These are phyloP conservation scores for Anarhynchus alexandrinus DNA, from an alignment of 2,113 vertebrate genomes.

Conservation along the genomic window DNA sequence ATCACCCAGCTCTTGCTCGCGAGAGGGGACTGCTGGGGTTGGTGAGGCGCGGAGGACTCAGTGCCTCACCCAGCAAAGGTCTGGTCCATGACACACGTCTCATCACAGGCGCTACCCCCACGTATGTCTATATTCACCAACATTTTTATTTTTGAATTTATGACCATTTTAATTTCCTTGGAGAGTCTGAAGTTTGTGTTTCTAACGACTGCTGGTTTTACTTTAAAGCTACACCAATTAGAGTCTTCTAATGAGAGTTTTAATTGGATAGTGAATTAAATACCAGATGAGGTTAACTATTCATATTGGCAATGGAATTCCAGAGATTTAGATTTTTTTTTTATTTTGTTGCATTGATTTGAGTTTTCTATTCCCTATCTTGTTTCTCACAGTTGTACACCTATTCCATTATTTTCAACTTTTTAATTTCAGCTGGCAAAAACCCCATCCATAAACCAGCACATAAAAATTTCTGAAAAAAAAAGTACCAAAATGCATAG, in stretches of 20 bases:
- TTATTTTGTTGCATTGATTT: background rate
- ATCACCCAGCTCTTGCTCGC: no score
- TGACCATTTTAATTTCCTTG: conserved; percentile 6
- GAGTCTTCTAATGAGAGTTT: conserved; percentile 6
- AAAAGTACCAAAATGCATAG: background rate
- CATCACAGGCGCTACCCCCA: background rate
- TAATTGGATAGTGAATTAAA: background rate
- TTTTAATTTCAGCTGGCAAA: background rate
- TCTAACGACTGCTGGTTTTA: background rate
- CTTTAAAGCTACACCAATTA: background rate
- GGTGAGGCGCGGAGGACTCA: background rate
- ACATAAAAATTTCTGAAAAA: background rate
- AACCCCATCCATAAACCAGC: background rate
- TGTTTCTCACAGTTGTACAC: background rate
- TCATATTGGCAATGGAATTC: background rate
- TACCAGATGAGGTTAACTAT: background rate
- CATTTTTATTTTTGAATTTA: background rate
- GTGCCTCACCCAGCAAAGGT: background rate
- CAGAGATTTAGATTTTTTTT: background rate
- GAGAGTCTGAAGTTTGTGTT: background rate
- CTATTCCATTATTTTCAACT: background rate
- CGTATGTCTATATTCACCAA: accelerated
- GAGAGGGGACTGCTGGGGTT: background rate
- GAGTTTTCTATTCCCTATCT: background rate
- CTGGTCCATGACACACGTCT: accelerated